Conservation (phyloP, 1,140 invertebrate species). For the Vollenhovia emeryi region DNA sequence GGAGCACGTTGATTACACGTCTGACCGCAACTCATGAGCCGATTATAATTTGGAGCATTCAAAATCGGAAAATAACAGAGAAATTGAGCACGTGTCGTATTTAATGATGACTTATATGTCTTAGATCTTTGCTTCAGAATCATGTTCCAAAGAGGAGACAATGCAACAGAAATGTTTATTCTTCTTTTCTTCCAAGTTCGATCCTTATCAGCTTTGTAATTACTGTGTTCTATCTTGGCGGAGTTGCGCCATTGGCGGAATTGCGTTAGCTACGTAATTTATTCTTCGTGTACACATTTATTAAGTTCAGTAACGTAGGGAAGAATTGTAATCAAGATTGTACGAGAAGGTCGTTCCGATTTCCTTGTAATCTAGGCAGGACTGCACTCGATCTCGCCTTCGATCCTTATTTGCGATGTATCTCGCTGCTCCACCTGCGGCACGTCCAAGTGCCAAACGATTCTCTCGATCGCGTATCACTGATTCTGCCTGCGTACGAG, state of each 20-base stretch:
- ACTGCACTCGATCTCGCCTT: not conserved
- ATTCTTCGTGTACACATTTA: not conserved
- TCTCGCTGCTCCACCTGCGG: slow-evolving; percentile 47
- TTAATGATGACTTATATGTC: no score
- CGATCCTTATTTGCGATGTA: slow-evolving; percentile 50
- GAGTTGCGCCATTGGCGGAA: no score
- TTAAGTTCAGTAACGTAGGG: not conserved
- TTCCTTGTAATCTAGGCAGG: not conserved
- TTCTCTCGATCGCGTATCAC: slow-evolving; percentile 68
- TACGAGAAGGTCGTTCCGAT: not conserved
- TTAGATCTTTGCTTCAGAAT: no score
- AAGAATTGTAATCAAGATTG: not conserved
- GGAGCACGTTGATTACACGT: no score
- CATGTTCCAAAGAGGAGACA: no score
- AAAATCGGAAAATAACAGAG: no score
- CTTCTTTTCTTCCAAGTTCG: not conserved
- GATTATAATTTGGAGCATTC: no score
- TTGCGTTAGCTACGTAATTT: not conserved
- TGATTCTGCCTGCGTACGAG: slow-evolving; percentile 79
- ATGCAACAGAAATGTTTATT: not conserved
- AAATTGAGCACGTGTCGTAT: no score
- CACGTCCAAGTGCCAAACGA: slow-evolving; percentile 54
- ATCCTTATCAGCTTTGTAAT: not conserved
- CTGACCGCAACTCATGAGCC: no score
- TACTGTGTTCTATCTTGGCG: no score